Evolutionary conservation across 2,113 vertebrate genomes (phyloP), one percentile per base, ranked within the genome.

Genomic region (Tenebrosternarchus preto): DNA sequence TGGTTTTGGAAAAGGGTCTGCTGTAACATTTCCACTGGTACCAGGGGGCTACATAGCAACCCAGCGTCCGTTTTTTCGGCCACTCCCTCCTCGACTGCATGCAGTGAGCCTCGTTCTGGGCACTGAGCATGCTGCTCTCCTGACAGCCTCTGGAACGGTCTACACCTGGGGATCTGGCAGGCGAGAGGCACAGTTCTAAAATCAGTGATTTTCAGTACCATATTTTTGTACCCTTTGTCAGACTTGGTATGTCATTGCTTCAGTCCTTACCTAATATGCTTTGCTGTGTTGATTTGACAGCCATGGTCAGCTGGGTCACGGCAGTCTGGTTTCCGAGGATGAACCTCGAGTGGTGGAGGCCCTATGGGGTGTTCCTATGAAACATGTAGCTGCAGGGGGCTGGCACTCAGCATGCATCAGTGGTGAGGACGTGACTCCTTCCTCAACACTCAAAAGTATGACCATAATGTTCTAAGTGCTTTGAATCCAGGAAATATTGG

Each of bases 271-370:
- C 43, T 64, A 29, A 64, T 27, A 39, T 73, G 24, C 17, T 7
- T 43, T 77, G 24, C 12, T 33, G n/a, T 80, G 36, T 77, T 85
- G 81, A 67, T 17, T 79, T 80, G 19, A 0, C 90, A 99, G 98
- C 87, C 97, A 97, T 0, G 98, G 98, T 66, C 96, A 99, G 91
- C 88, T 99, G 43, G 98, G 97, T 33, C 98, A 99, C 0, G 95
- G 95, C 1, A 84, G 11, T 0, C 92, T 99, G 82, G 91, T 93
- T 53, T 68, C 92, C 0, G 94, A 93, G 84, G 81, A 2, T 25
- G 91, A 95, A 87, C 97, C 97, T 0, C 90, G 89, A 82, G 84
- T 79, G 11, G 72, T 98, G 87, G 97, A 99, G 87, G 97, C 95
- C 0, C 85, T 99, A 55, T 94, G 93, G 0, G 97, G 98, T 0